phyloP scores from a whole-genome alignment of 2,888 invertebrate species.

The Smittia aterrima region DNA sequence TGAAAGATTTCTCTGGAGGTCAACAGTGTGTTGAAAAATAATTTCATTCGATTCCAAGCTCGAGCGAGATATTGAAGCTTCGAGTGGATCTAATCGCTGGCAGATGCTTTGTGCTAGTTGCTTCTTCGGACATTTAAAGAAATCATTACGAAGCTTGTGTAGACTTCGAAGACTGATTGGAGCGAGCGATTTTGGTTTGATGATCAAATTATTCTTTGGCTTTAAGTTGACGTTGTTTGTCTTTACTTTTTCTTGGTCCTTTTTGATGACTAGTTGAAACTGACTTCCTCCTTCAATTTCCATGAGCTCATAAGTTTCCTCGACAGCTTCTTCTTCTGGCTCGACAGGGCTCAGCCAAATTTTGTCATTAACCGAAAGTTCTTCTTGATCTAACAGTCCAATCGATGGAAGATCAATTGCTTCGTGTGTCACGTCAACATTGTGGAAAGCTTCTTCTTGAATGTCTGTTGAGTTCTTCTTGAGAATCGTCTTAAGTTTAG shows the following conservation, averaged over 20 bases:
- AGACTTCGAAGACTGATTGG: conserved; percentile 53
- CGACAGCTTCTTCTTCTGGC: background rate
- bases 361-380: background rate
- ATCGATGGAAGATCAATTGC: background rate
- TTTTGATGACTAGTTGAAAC: conserved; percentile 3
- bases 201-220: background rate
- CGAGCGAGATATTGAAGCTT: background rate
- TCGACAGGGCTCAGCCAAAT: background rate
- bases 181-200: conserved; percentile 46
- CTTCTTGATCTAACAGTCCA: background rate
- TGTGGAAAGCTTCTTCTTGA: background rate
- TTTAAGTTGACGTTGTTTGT: background rate
- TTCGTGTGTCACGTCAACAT: background rate
- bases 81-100: conserved; percentile 66
- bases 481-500: background rate
- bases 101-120: conserved; percentile 82
- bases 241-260: background rate
- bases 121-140: conserved; percentile 72
- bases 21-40: conserved; percentile 51
- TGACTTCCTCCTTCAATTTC: conserved; percentile 1
- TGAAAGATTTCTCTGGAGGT: conserved; percentile 79
- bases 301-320: conserved; percentile 28
- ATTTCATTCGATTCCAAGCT: background rate
- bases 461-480: background rate
- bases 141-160: conserved; percentile 57